Percentiles rank a stretch among this genome's conserved stretches.
phyloP scores from a whole-genome alignment of 2,113 vertebrate species.

The Monarcha castaneiventris region DNA sequence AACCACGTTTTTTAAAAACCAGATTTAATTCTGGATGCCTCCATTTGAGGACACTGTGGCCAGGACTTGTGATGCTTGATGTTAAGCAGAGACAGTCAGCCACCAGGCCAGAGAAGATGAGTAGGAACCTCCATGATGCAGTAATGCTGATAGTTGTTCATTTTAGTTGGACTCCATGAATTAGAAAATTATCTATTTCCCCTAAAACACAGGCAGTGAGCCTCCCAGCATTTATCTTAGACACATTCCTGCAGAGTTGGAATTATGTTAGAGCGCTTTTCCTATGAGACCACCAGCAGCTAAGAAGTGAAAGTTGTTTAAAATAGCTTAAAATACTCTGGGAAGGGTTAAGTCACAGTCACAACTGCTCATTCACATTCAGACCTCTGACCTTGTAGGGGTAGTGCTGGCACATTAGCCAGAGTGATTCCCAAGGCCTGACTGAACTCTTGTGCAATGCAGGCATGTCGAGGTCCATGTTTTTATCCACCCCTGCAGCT shows the following conservation, averaged over 20 bases:
- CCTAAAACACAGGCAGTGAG: not conserved
- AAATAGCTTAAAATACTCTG: not conserved
- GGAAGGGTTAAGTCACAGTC: not conserved
- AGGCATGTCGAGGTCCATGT: not conserved
- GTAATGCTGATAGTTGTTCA: not conserved
- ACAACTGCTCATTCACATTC: not conserved
- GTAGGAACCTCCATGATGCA: not conserved
- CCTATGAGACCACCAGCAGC: not conserved
- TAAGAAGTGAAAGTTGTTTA: not conserved
- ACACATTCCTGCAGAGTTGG: not conserved
- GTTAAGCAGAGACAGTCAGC: rapidly evolving
- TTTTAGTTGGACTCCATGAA: not conserved
- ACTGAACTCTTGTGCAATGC: not conserved
- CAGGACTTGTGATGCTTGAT: not conserved
- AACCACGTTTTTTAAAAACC: not conserved
- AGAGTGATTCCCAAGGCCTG: not conserved
- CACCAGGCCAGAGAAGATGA: not conserved
- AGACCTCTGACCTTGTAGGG: not conserved
- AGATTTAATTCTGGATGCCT: not conserved
- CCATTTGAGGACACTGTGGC: not conserved
- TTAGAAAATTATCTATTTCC: not conserved
- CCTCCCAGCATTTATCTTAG: not conserved
- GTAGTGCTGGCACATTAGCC: not conserved
- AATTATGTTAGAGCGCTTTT: not conserved
- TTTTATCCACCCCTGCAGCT: not conserved